phyloP scores from a whole-genome alignment of 2,888 invertebrate genomes.

The Lithophane semibrunnea region DNA sequence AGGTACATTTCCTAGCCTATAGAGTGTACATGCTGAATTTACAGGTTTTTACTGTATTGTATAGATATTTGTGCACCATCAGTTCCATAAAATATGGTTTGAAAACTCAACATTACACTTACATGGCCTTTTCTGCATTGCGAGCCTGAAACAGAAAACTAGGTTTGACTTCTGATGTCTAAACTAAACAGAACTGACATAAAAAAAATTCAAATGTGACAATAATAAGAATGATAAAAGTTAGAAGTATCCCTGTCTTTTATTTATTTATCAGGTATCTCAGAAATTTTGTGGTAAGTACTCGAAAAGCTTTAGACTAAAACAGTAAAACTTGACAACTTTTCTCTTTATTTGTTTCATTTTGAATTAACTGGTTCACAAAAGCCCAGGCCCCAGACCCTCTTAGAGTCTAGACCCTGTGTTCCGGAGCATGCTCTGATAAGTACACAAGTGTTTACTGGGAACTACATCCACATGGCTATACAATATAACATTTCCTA shows the following conservation, averaged over 20 bases:
- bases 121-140: constrained; percentile 99
- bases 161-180: neutral
- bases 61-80: no score
- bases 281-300: neutral
- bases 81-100: neutral
- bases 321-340: neutral
- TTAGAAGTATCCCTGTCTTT: neutral
- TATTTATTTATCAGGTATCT: neutral
- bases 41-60: neutral
- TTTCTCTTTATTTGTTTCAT: no score
- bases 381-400: no score
- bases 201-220: neutral
- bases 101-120: constrained; percentile 85
- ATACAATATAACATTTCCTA: no score
- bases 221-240: neutral
- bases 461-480: no score
- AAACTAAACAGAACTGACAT: neutral
- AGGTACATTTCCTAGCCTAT: no score
- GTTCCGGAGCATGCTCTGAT: no score
- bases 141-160: constrained; percentile 93
- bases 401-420: no score
- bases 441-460: no score
- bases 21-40: neutral
- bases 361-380: no score
- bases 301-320: neutral